Percentiles rank a stretch among this genome's conserved stretches.
Conservation (phyloP, 2,113 vertebrate species). For the Phyllostomus hastatus region DNA sequence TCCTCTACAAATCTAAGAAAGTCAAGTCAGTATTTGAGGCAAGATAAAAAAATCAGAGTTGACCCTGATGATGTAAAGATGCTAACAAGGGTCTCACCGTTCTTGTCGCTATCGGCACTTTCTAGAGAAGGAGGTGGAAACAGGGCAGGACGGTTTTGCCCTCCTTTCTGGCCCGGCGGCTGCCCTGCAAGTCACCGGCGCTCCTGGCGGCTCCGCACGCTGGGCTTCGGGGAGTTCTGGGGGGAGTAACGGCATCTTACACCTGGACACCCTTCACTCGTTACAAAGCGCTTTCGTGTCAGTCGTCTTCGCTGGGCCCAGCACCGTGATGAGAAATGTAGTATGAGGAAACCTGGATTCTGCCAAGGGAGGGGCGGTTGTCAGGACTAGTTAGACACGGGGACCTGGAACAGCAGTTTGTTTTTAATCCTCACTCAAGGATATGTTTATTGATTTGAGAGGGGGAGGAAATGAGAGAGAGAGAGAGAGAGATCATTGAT, state of each 20-base stretch:
- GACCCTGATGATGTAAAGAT: background rate
- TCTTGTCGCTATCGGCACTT: background rate
- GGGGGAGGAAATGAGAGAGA: too few relatives aligned
- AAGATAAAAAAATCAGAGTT: background rate
- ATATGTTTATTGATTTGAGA: too few relatives aligned
- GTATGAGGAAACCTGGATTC: background rate
- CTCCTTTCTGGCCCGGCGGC: background rate
- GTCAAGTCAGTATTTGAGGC: background rate
- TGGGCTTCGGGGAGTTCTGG: background rate
- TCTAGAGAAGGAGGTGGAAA: background rate
- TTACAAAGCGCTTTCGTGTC: background rate
- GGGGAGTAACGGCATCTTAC: background rate
- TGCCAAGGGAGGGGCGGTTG: background rate
- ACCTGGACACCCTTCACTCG: background rate
- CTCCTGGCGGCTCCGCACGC: background rate
- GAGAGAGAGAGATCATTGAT: too few relatives aligned
- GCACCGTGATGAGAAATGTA: background rate
- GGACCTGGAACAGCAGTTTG: background rate
- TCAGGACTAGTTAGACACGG: background rate
- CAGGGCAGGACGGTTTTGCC: background rate
- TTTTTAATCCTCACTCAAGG: too few relatives aligned
- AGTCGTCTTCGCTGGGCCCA: background rate
- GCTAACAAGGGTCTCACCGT: background rate
- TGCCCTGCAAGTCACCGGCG: background rate
- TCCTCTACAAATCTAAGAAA: background rate